Evolutionary conservation across 53 echinoderm and acorn worm genomes (phyloP).

Genomic region (Echinometra lucunter): DNA sequence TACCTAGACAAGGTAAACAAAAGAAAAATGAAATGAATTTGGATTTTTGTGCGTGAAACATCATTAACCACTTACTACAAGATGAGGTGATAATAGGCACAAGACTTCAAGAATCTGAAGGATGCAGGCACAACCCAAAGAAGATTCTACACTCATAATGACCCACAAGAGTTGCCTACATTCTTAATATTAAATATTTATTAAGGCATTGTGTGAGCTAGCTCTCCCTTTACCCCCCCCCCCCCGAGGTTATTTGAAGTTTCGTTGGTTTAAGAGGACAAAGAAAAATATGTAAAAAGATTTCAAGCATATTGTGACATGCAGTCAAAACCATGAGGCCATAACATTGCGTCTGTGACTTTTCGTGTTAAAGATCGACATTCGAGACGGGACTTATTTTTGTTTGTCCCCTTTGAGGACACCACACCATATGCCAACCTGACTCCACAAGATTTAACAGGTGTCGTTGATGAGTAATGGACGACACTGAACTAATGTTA

Average conservation of each 20-base stretch:
- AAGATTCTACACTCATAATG: too few species aligned
- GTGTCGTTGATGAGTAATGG: conserved; percentile 21
- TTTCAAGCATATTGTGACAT: not conserved
- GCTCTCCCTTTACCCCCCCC: too few species aligned
- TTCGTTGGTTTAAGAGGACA: not conserved
- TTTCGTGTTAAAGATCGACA: conserved; percentile 10
- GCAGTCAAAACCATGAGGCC: not conserved
- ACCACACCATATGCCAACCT: not conserved
- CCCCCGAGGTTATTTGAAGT: not conserved
- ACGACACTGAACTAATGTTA: conserved; percentile 34
- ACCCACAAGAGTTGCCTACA: too few species aligned
- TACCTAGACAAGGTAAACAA: conserved; percentile 71
- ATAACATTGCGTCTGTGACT: not conserved
- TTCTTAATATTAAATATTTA: too few species aligned
- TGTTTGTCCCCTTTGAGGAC: not conserved
- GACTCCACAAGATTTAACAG: conserved; percentile 13
- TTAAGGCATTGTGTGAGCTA: too few species aligned
- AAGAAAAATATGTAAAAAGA: not conserved
- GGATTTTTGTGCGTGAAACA: not conserved
- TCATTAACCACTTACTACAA: not conserved
- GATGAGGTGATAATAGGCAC: not conserved
- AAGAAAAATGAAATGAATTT: not conserved
- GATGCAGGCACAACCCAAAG: too few species aligned
- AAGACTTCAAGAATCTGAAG: too few species aligned
- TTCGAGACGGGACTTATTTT: not conserved